Evolutionary conservation across 1,140 invertebrate genomes (phyloP), one percentile per base, ranked within the genome.

Genomic region (Megathymus violae): DNA sequence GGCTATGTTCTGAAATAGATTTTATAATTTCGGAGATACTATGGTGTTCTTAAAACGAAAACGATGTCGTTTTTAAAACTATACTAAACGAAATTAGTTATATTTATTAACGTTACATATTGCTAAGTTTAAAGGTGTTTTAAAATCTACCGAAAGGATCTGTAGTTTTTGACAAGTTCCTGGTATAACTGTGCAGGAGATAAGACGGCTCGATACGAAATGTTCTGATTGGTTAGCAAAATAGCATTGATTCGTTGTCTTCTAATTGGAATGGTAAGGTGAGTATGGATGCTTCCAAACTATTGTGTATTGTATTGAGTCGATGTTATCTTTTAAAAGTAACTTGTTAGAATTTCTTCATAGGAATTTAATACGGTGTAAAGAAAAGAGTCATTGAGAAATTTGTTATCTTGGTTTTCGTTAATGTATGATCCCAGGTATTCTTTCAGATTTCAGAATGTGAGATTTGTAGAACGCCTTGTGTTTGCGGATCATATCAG

Each of bases 181-280:
- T 48, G 19, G 19, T 73, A 76, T n/a, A 78, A 36, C 16, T 73
- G 64, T 1, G 38, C 48, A 16, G 76, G 71, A 2, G 68, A 13
- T 36, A 81, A 11, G 1, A 78, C 40, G 6, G 71, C 40, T 1
- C 73, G 76, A 25, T 78, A 71, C 0, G 75, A 40, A 4, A 74
- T 68, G 43, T 76, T 78, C 62, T 72, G 54, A 13, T 34, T 76
- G 47, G 65, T 64, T 7, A 76, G 62, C 9, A 76, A n/a, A n/a
- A 81, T 73, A 0, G 71, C 69, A 40, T 69, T 67, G 0, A 52
- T 71, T 25, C n/a, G n/a, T 78, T 67, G 17, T 78, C 78, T 43
- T 76, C 46, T 9, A 78, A 17, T 38, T 69, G 71, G 22, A 80
- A 78, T 1, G 71, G 74, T 56, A 76, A 43, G 0, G 71, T 68